Percentiles rank a stretch among this genome's conserved stretches.
phyloP scores from a whole-genome alignment of 2,113 vertebrate species.

The Cygnus atratus region DNA sequence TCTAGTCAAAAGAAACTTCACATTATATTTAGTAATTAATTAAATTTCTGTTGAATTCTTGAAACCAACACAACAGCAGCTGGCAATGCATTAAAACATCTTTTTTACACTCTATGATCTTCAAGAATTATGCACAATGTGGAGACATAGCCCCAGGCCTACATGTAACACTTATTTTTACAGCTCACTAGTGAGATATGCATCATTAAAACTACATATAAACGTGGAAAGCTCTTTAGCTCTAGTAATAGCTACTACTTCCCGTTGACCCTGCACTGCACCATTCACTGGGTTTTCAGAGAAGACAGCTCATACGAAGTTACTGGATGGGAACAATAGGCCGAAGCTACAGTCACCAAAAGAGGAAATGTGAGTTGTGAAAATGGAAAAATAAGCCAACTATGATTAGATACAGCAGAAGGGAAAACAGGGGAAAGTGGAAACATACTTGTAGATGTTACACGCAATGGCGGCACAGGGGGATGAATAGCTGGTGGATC shows the following conservation, averaged over 20 bases:
- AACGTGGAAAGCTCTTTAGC: background rate
- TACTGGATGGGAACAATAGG: constrained; percentile 22
- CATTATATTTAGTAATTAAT: background rate
- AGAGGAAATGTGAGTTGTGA: constrained; percentile 61
- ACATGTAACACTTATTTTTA: background rate
- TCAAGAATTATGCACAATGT: background rate
- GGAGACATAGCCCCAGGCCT: background rate
- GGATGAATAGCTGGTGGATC: constrained; percentile 98
- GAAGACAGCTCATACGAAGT: background rate
- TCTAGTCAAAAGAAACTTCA: background rate
- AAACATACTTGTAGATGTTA: constrained; percentile 92
- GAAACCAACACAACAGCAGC: background rate
- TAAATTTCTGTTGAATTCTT: background rate
- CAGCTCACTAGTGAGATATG: background rate
- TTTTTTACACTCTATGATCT: background rate
- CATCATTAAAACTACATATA: background rate
- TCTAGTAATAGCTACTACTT: background rate
- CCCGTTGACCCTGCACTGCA: background rate
- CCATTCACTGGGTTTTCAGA: background rate
- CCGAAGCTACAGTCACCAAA: constrained; percentile 53
- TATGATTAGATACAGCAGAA: constrained; percentile 62
- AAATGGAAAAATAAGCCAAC: constrained; percentile 66
- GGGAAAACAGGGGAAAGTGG: constrained; percentile 58
- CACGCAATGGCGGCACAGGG: constrained; percentile 91
- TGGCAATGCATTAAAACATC: background rate